Conservation (phyloP, 2,888 invertebrate genomes). For the Allacma fusca region DNA sequence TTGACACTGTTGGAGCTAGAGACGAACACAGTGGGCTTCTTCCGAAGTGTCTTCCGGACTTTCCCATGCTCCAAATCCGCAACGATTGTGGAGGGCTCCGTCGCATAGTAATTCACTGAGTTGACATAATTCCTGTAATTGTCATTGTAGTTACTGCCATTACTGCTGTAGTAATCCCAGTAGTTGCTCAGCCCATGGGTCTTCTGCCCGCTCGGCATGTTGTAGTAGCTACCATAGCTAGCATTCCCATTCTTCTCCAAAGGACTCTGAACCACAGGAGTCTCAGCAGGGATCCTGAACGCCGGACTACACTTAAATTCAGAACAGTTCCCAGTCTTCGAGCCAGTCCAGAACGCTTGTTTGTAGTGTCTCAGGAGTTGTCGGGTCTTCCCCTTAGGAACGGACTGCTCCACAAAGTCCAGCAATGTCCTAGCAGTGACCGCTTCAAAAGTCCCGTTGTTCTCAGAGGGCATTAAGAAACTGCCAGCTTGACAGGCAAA, state of each 20-base stretch:
- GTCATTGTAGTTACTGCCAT: too few relatives aligned
- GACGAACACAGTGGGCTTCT: too few relatives aligned
- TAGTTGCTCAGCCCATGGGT: too few relatives aligned
- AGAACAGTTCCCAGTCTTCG: conserved; percentile 45
- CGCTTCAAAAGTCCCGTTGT: conserved; percentile 31
- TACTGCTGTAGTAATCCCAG: too few relatives aligned
- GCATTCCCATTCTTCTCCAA: neutral
- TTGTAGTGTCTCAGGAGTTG: conserved; percentile 47
- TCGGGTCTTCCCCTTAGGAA: conserved; percentile 54
- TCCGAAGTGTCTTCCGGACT: too few relatives aligned
- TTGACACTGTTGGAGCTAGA: too few relatives aligned
- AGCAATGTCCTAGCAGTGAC: conserved; percentile 51
- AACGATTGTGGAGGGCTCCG: too few relatives aligned
- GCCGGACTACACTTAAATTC: conserved; percentile 53
- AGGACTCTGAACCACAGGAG: neutral
- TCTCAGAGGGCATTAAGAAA: conserved; percentile 48
- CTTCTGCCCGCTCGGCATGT: too few relatives aligned
- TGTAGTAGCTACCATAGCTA: neutral
- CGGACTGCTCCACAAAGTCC: conserved; percentile 56
- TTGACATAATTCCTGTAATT: too few relatives aligned
- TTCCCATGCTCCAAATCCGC: too few relatives aligned
- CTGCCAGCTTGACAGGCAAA: conserved; percentile 55
- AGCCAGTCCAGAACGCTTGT: conserved; percentile 58
- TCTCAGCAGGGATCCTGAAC: conserved; percentile 38
- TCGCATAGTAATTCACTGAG: too few relatives aligned